These are phyloP conservation scores for Masticophis lateralis DNA, from an alignment of 2,797 vertebrate genomes.

Conservation along the genomic window DNA sequence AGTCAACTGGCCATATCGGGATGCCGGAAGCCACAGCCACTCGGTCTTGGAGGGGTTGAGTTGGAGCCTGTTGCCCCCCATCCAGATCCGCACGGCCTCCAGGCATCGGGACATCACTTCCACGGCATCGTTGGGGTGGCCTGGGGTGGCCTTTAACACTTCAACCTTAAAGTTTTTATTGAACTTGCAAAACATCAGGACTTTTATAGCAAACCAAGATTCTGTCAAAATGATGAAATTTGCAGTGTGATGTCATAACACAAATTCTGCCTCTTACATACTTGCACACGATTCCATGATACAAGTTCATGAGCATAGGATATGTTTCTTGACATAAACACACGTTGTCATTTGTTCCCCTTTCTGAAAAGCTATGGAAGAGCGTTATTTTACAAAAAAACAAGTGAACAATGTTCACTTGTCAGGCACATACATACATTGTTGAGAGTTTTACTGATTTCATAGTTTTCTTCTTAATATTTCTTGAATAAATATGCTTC, in stretches of 20 bases:
- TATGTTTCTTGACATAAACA: background rate
- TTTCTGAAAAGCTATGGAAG: background rate
- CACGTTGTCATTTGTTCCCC: background rate
- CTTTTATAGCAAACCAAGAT: background rate
- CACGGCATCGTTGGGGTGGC: too few species aligned
- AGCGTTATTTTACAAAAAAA: background rate
- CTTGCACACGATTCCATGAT: background rate
- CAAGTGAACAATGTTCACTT: background rate
- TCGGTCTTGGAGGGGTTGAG: too few species aligned
- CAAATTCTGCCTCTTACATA: background rate
- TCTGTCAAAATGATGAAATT: background rate
- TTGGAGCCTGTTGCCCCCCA: too few species aligned
- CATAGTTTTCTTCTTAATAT: background rate
- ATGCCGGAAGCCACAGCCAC: too few species aligned
- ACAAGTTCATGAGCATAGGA: background rate
- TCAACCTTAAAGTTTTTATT: background rate
- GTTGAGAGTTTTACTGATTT: background rate
- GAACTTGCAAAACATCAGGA: background rate
- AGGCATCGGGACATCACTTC: too few species aligned
- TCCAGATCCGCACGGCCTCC: too few species aligned
- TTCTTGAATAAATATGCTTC: background rate
- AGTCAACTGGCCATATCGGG: too few species aligned
- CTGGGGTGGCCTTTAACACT: background rate
- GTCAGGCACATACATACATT: background rate
- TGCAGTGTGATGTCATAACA: background rate